These are phyloP conservation scores for Ataeniobius toweri DNA, from an alignment of 2,797 vertebrate species.

Conservation along the genomic window DNA sequence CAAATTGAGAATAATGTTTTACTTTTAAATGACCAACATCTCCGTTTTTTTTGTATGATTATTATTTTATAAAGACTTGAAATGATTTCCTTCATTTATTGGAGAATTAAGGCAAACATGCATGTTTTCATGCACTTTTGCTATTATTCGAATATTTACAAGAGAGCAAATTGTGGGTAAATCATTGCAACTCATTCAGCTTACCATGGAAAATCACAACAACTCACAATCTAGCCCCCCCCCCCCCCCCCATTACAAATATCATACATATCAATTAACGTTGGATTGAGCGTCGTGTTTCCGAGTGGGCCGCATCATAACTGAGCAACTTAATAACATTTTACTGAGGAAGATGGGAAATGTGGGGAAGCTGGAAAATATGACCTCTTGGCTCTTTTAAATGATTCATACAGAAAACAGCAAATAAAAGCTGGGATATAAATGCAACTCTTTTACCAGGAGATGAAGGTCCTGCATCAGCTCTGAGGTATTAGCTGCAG, in stretches of 20 bases:
- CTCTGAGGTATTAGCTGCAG: background rate
- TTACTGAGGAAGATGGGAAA: constrained; percentile 71
- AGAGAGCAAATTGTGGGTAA: background rate
- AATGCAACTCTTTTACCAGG: constrained; percentile 1
- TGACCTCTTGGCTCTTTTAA: constrained; percentile 40
- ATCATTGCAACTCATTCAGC: background rate
- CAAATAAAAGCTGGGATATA: constrained; percentile 21
- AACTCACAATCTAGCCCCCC: constrained; percentile 63
- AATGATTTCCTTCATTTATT: background rate
- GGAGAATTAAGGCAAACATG: background rate
- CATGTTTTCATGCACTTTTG: constrained; percentile 1
- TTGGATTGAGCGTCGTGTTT: constrained; percentile 62
- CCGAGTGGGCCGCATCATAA: constrained; percentile 80
- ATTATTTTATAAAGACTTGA: background rate
- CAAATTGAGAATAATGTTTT: background rate
- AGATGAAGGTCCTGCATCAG: background rate
- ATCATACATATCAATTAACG: constrained; percentile 72
- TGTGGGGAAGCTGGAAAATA: constrained; percentile 65
- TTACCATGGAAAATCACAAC: constrained; percentile 57
- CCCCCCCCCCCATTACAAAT: constrained; percentile 58
- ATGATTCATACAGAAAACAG: constrained; percentile 35
- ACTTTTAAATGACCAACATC: background rate
- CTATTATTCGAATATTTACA: background rate
- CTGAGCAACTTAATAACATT: constrained; percentile 63
- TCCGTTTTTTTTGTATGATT: background rate